Base-by-base conservation (phyloP, 1,140 invertebrate genomes). In the Zaprionus ornatus region DNA sequence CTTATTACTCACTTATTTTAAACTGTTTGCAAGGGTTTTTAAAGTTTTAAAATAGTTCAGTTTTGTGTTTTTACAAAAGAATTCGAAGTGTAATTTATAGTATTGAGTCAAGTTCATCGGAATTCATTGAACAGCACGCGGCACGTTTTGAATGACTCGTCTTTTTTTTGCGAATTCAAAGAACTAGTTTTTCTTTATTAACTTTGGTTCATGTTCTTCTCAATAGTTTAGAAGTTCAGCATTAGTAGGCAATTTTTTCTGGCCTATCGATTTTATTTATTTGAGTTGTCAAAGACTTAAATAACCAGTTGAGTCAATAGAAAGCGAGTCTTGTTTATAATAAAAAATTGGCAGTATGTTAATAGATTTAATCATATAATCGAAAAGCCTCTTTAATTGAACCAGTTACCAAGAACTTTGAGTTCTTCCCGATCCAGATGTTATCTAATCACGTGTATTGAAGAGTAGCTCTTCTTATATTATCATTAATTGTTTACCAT, bases 111-210 rank as follows among this genome's bases (percentile, higher is more conserved):
- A 45, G 17, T 45, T 45, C n/a, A 17, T 17, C 3, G 40, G 40
- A 17, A 45, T 45, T 45, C 3, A 17, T 10, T 3, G n/a, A 10
- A 59, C 75, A 77, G 45, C 17, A 45, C 56, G 56, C 13, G 17
- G 15, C 73, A 71, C 25, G 23, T 37, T 45, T 71, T 48, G 0
- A 70, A n/a, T 23, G 42, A 61, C 23, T 61, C 12, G 9, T 17
- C 12, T 42, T 59, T 13, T 13, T 19, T 59, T 21, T 5, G 9
- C 13, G 48, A 23, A 19, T 65, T 50, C 17, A 17, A 17, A 40
- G 29, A 56, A n/a, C 9, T 37, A 15, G n/a, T 32, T 29, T 4
- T 27, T 29, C 13, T 23, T 19, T 32, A 19, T 45, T 2, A 9
- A 45, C 40, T 29, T 6, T 12, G 17, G 52, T 27, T 25, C 32